Percentiles rank a stretch among this genome's conserved stretches.
Conservation (phyloP, 2,797 vertebrate genomes). For the Amphiprion clarkii region DNA sequence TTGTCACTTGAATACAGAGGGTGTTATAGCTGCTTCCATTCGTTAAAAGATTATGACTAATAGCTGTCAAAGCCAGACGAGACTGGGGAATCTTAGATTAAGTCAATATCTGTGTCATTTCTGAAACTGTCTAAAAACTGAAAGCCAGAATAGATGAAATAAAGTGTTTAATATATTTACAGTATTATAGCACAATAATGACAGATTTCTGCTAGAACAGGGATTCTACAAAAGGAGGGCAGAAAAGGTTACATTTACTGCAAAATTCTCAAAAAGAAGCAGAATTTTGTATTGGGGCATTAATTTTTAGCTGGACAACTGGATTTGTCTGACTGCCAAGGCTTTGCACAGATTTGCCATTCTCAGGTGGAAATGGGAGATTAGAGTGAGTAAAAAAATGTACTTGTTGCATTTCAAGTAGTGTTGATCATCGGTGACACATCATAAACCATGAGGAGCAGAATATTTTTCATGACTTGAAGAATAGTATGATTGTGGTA, state of each 20-base stretch:
- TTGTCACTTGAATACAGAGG: conserved; percentile 36
- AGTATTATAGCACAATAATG: conserved; percentile 14
- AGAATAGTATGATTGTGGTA: conserved; percentile 30
- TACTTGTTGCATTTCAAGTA: conserved; percentile 49
- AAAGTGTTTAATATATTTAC: neutral
- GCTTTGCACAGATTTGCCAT: conserved; percentile 62
- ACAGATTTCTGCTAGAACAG: neutral
- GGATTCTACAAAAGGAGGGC: neutral
- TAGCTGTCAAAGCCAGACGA: conserved; percentile 42
- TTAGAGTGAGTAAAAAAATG: conserved; percentile 61
- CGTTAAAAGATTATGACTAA: conserved; percentile 40
- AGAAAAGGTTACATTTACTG: neutral
- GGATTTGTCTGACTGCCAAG: conserved; percentile 62
- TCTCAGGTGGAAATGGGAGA: conserved; percentile 71
- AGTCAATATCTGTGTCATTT: conserved; percentile 42
- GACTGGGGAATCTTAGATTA: conserved; percentile 19
- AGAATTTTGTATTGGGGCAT: conserved; percentile 39
- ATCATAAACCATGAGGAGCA: conserved; percentile 35
- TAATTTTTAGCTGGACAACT: conserved; percentile 58
- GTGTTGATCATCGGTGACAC: conserved; percentile 44
- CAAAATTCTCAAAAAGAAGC: conserved; percentile 33
- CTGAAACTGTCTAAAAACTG: conserved; percentile 32
- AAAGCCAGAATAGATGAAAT: conserved; percentile 23
- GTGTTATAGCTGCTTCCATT: conserved; percentile 53
- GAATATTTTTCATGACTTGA: conserved; percentile 9